Evolutionary conservation across 2,888 invertebrate genomes (phyloP), one percentile per base, ranked within the genome.

Genomic region (Troglohyphantes excavatus): DNA sequence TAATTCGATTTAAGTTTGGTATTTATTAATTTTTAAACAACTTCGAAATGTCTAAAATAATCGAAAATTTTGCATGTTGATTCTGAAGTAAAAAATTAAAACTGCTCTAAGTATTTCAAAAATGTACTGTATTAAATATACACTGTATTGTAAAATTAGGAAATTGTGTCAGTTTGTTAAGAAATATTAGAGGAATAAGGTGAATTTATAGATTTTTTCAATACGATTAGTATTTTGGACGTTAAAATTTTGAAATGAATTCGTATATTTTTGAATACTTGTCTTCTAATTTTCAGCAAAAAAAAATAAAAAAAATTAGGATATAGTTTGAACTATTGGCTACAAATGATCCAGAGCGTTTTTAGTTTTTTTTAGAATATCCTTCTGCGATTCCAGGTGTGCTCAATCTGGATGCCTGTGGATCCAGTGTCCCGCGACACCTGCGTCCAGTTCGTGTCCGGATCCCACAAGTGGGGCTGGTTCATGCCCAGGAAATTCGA

Each of bases 361-460:
- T 39, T 3, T 39, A 39, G 6, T 39, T 39, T 39, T 39, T 6
- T 39, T 39, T 39, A 39, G 39, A 6, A 6, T 17, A 1, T 53
- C 0, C n/a, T 53, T 53, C 53, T 53, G 3, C 33, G 9, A 3
- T 33, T 90, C 26, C 67, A 92, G 92, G 92, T 92, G 5, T 93
- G 92, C 70, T 93, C 93, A 0, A 92, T 93, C 19, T 93, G 93
- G 93, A 92, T 93, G 92, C 93, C 93, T 7, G 91, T 93, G 0
- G 93, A 93, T 86, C 89, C 92, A 0, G 92, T 93, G 27, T 87
- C 92, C 2, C 11, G 76, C 9, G 91, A 92, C 21, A 91, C 90
- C 6, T 91, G 92, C 29, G 88, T 93, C 6, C 91, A 92, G 67
- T 93, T 93, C 72, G 92, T 93, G 6, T 83, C 91, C 17, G 93